Evolutionary conservation across 2,797 vertebrate genomes (phyloP).

Genomic region (Furcifer pardalis): DNA sequence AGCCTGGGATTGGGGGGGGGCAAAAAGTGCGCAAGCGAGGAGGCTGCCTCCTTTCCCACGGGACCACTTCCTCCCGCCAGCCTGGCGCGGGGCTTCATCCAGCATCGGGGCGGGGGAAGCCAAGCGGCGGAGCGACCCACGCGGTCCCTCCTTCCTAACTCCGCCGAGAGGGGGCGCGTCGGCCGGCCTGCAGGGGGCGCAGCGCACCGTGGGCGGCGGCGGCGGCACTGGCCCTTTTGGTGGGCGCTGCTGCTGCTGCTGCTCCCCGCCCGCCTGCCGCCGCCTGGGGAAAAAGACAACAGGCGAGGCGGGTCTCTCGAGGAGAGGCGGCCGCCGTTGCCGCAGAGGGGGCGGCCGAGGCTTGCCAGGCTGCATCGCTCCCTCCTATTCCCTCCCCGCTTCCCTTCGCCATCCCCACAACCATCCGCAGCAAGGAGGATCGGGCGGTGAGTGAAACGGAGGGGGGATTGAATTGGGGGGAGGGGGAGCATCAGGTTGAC

Average conservation of each 20-base stretch:
- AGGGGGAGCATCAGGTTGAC: not conserved
- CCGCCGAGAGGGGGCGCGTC: not conserved
- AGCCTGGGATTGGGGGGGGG: no score
- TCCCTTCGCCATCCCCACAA: no score
- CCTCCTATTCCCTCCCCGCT: no score
- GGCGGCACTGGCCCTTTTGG: not conserved
- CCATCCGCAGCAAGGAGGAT: not conserved
- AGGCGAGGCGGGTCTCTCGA: constrained; percentile 7
- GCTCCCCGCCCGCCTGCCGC: not conserved
- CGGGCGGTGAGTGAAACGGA: not conserved
- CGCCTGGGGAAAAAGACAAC: not conserved
- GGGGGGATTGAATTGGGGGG: not conserved
- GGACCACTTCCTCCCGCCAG: no score
- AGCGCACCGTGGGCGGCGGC: constrained; percentile 1
- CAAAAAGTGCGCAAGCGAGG: no score
- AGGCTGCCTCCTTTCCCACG: no score
- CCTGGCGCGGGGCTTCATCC: no score
- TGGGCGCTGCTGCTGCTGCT: not conserved
- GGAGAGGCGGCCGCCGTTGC: not conserved
- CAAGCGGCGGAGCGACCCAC: no score
- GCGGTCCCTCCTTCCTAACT: no score
- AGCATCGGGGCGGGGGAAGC: no score
- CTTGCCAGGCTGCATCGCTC: not conserved
- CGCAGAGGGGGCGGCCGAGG: constrained; percentile 23
- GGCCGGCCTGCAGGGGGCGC: constrained; percentile 1